These are phyloP conservation scores for Elephas maximus DNA, from an alignment of 2,113 vertebrate genomes.

Conservation along the genomic window DNA sequence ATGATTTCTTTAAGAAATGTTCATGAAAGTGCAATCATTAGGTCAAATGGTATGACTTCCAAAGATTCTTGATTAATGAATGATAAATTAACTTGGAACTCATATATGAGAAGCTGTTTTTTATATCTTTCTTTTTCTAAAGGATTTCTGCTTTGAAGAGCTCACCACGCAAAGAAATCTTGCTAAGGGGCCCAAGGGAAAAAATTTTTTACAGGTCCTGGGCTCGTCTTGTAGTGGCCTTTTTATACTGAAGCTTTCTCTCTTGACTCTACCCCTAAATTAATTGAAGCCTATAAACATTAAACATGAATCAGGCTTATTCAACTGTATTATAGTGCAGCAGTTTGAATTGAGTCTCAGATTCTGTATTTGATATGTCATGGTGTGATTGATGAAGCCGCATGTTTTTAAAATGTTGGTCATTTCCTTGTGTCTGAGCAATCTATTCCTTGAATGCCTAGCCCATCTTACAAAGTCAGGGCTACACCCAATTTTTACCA, in stretches of 20 bases:
- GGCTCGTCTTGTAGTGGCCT: neutral
- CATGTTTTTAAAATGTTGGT: neutral
- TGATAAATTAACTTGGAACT: neutral
- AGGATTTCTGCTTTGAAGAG: neutral
- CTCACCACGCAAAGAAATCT: neutral
- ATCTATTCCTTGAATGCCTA: neutral
- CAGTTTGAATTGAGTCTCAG: neutral
- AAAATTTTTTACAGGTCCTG: neutral
- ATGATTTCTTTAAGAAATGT: neutral
- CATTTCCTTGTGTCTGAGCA: neutral
- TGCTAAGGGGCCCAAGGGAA: neutral
- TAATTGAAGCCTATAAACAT: neutral
- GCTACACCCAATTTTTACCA: neutral
- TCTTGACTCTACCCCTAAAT: neutral
- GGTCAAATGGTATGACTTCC: neutral
- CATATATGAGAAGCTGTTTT: neutral
- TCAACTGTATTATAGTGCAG: neutral
- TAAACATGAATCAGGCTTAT: neutral
- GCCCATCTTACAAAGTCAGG: neutral
- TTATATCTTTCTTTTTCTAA: neutral
- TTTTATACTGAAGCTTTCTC: neutral
- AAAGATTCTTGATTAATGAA: neutral
- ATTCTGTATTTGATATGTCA: neutral
- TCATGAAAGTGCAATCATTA: conserved; percentile 12
- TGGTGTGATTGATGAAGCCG: neutral